Conservation (phyloP, 2,888 invertebrate genomes). For the Cynaeus angustus region DNA sequence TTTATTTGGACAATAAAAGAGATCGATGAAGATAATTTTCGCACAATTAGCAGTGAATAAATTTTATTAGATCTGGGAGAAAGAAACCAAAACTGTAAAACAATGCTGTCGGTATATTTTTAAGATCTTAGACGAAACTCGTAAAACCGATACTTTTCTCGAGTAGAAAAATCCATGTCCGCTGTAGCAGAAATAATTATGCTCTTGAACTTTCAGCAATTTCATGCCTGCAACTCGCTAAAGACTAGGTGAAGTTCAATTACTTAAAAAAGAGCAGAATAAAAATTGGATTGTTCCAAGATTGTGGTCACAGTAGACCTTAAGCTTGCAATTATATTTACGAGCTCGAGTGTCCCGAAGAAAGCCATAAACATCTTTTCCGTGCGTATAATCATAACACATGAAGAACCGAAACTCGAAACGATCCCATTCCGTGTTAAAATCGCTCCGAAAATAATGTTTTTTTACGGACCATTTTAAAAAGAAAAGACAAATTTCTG, state of each 20-base stretch:
- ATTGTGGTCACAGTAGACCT: not conserved
- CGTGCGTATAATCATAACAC: conserved; percentile 16
- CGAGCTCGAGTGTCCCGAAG: not conserved
- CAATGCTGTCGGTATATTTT: too few species aligned
- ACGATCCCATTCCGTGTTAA: too few species aligned
- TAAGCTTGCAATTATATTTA: conserved; percentile 8
- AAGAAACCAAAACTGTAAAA: too few species aligned
- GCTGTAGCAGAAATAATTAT: not conserved
- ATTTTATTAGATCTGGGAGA: too few species aligned
- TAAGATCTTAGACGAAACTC: not conserved
- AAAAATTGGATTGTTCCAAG: not conserved
- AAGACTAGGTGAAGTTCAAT: conserved; percentile 2
- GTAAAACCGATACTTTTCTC: too few species aligned
- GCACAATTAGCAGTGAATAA: not conserved
- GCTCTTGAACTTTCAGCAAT: not conserved
- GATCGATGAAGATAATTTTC: conserved; percentile 15
- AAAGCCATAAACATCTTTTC: conserved; percentile 9
- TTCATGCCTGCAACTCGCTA: not conserved
- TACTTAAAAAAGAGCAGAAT: not conserved
- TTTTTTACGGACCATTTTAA: conserved; percentile 38
- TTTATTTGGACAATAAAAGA: conserved; percentile 20
- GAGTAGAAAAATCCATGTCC: not conserved
- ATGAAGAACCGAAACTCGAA: not conserved
- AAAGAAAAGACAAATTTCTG: conserved; percentile 41
- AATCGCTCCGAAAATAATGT: too few species aligned